Evolutionary conservation across 1,140 invertebrate genomes (phyloP).

Genomic region (Zaprionus kolodkinae): DNA sequence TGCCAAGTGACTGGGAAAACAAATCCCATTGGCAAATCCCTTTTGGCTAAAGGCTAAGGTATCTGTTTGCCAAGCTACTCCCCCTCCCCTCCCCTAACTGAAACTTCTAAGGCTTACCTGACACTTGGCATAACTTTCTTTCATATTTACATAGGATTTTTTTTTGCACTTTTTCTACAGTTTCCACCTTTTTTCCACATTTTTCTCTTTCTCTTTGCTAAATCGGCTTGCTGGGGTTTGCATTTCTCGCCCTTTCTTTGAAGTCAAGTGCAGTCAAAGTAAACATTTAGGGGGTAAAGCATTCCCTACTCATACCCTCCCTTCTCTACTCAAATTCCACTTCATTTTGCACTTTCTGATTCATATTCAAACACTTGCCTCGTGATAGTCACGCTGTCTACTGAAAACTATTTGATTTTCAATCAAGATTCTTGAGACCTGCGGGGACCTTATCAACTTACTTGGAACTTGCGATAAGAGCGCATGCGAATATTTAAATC

Average conservation of each 20-base stretch:
- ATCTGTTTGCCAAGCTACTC: slow-evolving; percentile 13
- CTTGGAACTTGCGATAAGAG: background rate
- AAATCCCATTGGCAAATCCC: slow-evolving; percentile 15
- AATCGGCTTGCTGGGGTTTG: slow-evolving; percentile 3
- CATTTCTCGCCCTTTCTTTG: background rate
- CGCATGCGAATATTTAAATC: slow-evolving; percentile 17
- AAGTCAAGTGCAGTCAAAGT: slow-evolving; percentile 56
- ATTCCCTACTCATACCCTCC: background rate
- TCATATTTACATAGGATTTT: slow-evolving; percentile 41
- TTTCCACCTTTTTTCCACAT: background rate
- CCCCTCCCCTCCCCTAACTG: background rate
- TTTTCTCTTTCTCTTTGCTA: background rate
- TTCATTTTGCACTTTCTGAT: background rate
- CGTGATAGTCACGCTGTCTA: slow-evolving; percentile 65
- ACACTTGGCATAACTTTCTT: slow-evolving; percentile 15
- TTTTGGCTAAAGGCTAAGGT: background rate
- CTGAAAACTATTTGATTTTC: slow-evolving; percentile 1
- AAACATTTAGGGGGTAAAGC: slow-evolving; percentile 46
- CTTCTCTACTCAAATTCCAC: background rate
- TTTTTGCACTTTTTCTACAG: slow-evolving; percentile 13
- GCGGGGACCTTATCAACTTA: slow-evolving; percentile 28
- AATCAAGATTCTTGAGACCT: slow-evolving; percentile 10
- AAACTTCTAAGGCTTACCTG: slow-evolving; percentile 33
- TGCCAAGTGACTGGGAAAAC: slow-evolving; percentile 1
- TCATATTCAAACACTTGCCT: slow-evolving; percentile 26